A percentile compares a stretch with the other conserved stretches of the same genome.
These are phyloP conservation scores for Atta texana DNA, from an alignment of 1,140 invertebrate species.

Conservation along the genomic window DNA sequence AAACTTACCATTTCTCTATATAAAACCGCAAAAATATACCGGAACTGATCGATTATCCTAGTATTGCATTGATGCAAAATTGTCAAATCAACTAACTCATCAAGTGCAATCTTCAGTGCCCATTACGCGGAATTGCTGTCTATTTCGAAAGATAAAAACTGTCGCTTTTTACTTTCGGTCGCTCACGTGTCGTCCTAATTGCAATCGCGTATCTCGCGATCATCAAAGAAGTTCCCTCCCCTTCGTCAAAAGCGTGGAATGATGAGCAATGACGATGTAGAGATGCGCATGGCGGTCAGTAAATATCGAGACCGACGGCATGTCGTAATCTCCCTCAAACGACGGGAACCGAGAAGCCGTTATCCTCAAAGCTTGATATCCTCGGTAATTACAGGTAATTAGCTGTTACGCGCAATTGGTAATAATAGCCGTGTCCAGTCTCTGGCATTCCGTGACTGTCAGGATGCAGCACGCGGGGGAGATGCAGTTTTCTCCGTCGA, in stretches of 20 bases:
- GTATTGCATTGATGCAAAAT: background rate
- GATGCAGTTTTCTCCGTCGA: background rate
- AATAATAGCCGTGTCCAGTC: slow-evolving; percentile 70
- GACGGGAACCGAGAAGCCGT: slow-evolving; percentile 68
- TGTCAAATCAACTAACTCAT: background rate
- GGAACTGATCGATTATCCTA: background rate
- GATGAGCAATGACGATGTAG: slow-evolving; percentile 36
- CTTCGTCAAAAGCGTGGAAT: slow-evolving; percentile 32
- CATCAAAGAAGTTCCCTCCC: slow-evolving; percentile 52
- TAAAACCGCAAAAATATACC: background rate
- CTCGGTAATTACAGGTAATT: slow-evolving; percentile 76
- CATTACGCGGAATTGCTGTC: slow-evolving; percentile 37
- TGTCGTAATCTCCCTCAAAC: slow-evolving; percentile 57
- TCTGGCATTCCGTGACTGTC: slow-evolving; percentile 18
- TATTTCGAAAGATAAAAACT: slow-evolving; percentile 21
- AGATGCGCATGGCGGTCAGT: slow-evolving; percentile 15
- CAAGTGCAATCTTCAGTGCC: background rate
- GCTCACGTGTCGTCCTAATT: slow-evolving; percentile 62
- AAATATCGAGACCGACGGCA: slow-evolving; percentile 27
- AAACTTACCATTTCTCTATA: background rate
- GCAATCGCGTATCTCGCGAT: slow-evolving; percentile 27
- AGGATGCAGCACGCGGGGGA: background rate
- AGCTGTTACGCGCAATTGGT: slow-evolving; percentile 76
- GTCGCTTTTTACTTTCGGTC: slow-evolving; percentile 14
- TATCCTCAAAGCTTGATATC: slow-evolving; percentile 77